Evolutionary conservation across 2,888 invertebrate genomes (phyloP).

Genomic region (Cacoxenus indagator): DNA sequence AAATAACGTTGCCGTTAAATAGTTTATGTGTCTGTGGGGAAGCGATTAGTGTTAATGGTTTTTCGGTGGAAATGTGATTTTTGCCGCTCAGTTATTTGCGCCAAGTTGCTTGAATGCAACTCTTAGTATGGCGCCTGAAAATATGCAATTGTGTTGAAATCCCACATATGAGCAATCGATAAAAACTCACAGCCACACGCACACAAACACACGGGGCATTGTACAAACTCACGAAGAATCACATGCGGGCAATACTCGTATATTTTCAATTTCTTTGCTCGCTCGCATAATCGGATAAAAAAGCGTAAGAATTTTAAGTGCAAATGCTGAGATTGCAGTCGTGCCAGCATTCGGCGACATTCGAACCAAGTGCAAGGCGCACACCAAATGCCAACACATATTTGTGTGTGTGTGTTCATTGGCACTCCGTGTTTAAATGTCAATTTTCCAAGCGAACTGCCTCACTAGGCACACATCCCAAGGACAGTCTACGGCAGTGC

Average conservation of each 20-base stretch:
- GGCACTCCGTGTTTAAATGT: slow-evolving; percentile 61
- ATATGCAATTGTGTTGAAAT: slow-evolving; percentile 25
- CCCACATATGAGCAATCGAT: slow-evolving; percentile 57
- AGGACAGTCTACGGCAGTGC: slow-evolving; percentile 7
- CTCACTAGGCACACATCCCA: neutral
- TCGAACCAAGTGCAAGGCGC: slow-evolving; percentile 12
- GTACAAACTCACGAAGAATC: too few species aligned
- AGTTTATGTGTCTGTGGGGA: slow-evolving; percentile 66
- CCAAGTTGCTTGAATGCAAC: neutral
- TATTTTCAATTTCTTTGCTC: slow-evolving; percentile 52
- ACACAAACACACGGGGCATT: slow-evolving; percentile 8
- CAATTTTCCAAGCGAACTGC: slow-evolving; percentile 54
- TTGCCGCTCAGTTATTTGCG: slow-evolving; percentile 26
- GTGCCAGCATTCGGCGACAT: slow-evolving; percentile 31
- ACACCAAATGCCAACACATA: neutral
- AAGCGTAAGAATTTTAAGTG: slow-evolving; percentile 13
- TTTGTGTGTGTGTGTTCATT: slow-evolving; percentile 11
- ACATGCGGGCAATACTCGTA: slow-evolving; percentile 12
- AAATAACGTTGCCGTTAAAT: slow-evolving; percentile 54
- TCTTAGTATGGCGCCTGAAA: neutral
- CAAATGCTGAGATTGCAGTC: slow-evolving; percentile 57
- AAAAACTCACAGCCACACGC: slow-evolving; percentile 43
- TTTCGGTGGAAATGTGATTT: slow-evolving; percentile 57
- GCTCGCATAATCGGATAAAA: slow-evolving; percentile 1
- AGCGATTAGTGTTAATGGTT: slow-evolving; percentile 66